phyloP scores from a whole-genome alignment of 2,888 invertebrate genomes.

The Rhimphoctona megacephalus region DNA sequence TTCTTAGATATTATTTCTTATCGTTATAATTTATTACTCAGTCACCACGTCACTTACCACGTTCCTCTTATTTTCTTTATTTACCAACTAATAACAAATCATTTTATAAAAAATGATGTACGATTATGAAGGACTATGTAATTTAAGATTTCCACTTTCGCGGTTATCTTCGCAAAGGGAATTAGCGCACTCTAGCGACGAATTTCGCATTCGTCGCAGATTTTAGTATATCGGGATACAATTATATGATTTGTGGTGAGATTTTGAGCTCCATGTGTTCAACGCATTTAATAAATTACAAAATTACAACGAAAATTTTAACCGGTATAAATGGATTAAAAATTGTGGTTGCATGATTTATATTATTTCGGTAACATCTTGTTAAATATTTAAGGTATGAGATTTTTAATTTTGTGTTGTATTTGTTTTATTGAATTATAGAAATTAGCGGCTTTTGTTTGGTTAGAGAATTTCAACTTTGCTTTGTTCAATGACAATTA shows the following conservation, averaged over 20 bases:
- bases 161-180: too few relatives aligned
- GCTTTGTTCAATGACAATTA: not conserved
- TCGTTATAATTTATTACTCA: too few relatives aligned
- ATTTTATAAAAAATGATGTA: too few relatives aligned
- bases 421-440: not conserved
- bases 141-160: too few relatives aligned
- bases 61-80: too few relatives aligned
- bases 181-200: too few relatives aligned
- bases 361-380: not conserved
- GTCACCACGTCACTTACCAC: too few relatives aligned
- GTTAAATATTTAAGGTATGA: not conserved
- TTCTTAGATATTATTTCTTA: too few relatives aligned
- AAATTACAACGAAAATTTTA: not conserved
- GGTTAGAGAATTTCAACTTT: slow-evolving; percentile 2
- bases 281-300: not conserved
- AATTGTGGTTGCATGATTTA: not conserved
- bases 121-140: too few relatives aligned
- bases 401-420: not conserved
- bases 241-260: not conserved
- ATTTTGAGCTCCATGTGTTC: slow-evolving; percentile 1
- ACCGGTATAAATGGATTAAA: not conserved
- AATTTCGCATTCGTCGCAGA: too few relatives aligned
- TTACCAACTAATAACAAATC: too few relatives aligned
- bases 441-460: not conserved
- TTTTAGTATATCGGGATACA: too few relatives aligned